Base-by-base conservation (phyloP, 2,113 vertebrate genomes). In the Diphyllodes magnificus region DNA sequence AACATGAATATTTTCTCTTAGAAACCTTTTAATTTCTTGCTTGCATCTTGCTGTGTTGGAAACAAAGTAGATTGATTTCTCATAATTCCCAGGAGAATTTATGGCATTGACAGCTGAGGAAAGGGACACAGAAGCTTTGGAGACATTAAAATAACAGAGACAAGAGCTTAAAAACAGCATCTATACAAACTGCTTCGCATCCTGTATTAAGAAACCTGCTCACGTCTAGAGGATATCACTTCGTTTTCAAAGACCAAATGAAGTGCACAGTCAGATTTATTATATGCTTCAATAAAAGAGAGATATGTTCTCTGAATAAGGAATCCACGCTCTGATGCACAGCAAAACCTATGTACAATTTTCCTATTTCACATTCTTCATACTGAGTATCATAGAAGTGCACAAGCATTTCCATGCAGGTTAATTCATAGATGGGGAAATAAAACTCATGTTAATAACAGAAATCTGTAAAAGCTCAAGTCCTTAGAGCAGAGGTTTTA, bases 261-360 rank as follows among this genome's bases (percentile, higher is more conserved):
- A 97, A 93, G 79, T 85, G 75, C 84, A 82, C 50, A 91, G 89
- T 75, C 91, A 91, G 86, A 95, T 95, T 94, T 94, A 94, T 93
- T 89, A 90, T 57, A 82, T 31, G 33, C 75, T 86, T 95, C 54
- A 82, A 77, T 89, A 93, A 63, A 51, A 72, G 25, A 82, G 35
- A 92, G 73, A 50, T 11, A 69, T 42, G 42, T 86, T 56, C 50
- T 65, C 75, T 80, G 88, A 92, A 69, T 66, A 91, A 93, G 59
- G 57, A 90, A 89, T 35, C 81, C 63, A 42, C 44, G 78, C 75
- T 86, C 70, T 91, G 82, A 47, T 40, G 64, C 54, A 88, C 68
- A 86, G 68, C 56, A 92, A 95, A 91, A 90, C 42, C 81, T 90
- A 82, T 17, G 66, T 33, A 82, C 49, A 44, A 47, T 47, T 81